A percentile compares a stretch with the other conserved stretches of the same genome.
Evolutionary conservation across 53 echinoderm and acorn worm genomes (phyloP).

Genomic region (Astropecten irregularis): DNA sequence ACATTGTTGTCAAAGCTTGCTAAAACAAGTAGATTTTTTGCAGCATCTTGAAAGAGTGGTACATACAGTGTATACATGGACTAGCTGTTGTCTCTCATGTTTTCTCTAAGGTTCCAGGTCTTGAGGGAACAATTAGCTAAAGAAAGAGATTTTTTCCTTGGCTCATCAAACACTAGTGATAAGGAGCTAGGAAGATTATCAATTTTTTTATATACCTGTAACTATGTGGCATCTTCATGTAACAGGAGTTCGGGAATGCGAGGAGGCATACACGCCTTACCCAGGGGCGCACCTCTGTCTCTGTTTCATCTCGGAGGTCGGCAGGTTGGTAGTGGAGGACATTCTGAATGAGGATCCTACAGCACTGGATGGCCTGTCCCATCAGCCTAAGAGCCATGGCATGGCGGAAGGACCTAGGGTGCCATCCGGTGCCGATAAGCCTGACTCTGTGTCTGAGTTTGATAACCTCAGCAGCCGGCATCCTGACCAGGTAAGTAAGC

Average conservation of each 20-base stretch:
- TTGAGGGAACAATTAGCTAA: too few species aligned
- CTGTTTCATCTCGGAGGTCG: conserved; percentile 85
- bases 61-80: too few species aligned
- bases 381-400: not conserved
- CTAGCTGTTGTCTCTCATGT: too few species aligned
- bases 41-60: too few species aligned
- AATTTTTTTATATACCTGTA: too few species aligned
- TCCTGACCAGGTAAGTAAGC: conserved; percentile 23
- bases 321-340: conserved; percentile 87
- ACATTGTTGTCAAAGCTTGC: too few species aligned
- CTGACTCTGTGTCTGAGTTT: conserved; percentile 2
- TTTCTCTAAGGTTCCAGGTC: too few species aligned
- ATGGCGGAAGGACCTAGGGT: not conserved
- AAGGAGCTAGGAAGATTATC: too few species aligned
- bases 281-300: conserved; percentile 95
- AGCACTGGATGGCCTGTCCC: conserved; percentile 1
- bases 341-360: conserved; percentile 42
- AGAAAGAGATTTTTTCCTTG: too few species aligned
- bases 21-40: too few species aligned
- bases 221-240: too few species aligned
- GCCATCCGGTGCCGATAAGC: not conserved
- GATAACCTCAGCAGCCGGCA: conserved; percentile 17
- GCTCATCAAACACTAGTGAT: too few species aligned
- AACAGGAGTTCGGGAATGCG: conserved; percentile 84
- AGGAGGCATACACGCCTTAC: conserved; percentile 97